A percentile compares a stretch with the other conserved stretches of the same genome.
Conservation (phyloP, 2,113 vertebrate species). For the Apteryx owenii region DNA sequence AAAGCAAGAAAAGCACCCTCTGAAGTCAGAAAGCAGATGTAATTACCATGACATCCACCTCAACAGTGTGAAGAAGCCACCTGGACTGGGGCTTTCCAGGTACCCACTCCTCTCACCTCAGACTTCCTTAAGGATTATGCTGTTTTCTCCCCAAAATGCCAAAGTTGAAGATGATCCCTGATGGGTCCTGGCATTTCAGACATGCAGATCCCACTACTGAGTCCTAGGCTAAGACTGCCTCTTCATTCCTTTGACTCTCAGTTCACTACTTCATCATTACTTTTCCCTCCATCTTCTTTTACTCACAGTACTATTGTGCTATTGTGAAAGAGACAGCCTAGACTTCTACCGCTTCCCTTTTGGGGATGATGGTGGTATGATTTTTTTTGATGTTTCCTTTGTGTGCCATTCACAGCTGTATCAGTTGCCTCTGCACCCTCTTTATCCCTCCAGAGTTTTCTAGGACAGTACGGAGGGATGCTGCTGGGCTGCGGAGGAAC, state of each 20-base stretch:
- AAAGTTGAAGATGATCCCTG: not conserved
- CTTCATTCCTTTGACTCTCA: not conserved
- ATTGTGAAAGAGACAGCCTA: not conserved
- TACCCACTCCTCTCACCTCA: not conserved
- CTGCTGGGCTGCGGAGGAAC: not conserved
- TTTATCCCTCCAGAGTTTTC: not conserved
- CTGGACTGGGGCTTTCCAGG: not conserved
- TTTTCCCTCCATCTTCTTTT: not conserved
- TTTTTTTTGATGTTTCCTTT: not conserved
- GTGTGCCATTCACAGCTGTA: fast-evolving
- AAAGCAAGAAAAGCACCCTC: not conserved
- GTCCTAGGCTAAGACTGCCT: not conserved
- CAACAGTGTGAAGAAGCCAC: not conserved
- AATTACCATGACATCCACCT: not conserved
- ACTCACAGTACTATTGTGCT: not conserved
- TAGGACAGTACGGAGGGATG: not conserved
- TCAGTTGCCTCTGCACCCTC: not conserved
- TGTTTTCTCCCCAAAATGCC: not conserved
- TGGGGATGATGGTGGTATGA: not conserved
- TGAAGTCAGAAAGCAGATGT: not conserved
- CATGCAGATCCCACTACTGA: fast-evolving
- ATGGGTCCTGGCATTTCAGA: not conserved
- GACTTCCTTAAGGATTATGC: not conserved
- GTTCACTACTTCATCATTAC: not conserved
- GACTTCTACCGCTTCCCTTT: not conserved